phyloP scores from a whole-genome alignment of 2,797 vertebrate species.

The Acrocephalus scirpaceus region DNA sequence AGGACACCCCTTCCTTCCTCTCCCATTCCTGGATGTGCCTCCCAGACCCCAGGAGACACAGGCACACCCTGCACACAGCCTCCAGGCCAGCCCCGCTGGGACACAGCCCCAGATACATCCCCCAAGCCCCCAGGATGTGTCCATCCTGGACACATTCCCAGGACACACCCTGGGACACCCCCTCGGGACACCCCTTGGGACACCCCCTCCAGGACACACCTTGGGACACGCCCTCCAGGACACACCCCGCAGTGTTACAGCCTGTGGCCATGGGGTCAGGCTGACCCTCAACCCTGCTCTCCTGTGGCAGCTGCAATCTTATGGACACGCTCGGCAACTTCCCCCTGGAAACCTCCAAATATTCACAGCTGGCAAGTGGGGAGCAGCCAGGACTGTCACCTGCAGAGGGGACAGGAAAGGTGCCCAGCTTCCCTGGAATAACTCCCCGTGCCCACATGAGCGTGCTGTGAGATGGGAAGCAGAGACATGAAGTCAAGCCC shows the following conservation, averaged over 20 bases:
- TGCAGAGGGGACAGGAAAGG: background rate
- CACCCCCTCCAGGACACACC: background rate
- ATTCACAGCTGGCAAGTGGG: background rate
- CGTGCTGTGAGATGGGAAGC: background rate
- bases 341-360: background rate
- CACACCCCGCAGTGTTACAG: background rate
- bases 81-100: background rate
- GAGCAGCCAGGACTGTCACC: background rate
- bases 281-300: background rate
- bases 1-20: background rate
- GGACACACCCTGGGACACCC: background rate
- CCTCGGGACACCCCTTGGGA: background rate
- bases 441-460: background rate
- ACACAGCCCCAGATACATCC: background rate
- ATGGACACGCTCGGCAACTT: constrained; percentile 19
- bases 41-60: background rate
- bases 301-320: constrained; percentile 25
- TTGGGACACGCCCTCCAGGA: background rate
- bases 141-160: background rate
- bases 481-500: too few relatives aligned
- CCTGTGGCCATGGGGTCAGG: background rate
- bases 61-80: background rate
- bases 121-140: background rate
- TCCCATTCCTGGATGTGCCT: too few relatives aligned
- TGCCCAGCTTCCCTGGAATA: background rate